Base-by-base conservation (phyloP, 2,113 vertebrate species). In the Lonchura striata region DNA sequence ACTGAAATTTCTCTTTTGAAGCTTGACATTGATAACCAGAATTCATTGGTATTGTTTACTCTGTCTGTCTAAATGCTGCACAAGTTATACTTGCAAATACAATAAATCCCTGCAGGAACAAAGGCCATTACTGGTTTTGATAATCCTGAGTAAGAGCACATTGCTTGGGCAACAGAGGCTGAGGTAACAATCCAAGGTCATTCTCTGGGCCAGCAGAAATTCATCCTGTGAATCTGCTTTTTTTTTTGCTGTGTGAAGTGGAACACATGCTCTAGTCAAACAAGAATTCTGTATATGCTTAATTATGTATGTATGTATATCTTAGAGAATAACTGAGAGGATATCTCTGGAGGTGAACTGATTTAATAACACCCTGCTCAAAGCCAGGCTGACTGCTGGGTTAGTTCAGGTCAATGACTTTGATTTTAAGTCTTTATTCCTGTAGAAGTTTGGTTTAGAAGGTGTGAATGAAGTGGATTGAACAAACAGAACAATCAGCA, bases 31-130 rank as follows among this genome's bases (percentile, higher is more conserved):
- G 96, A 90, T 88, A 83, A 88, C 76, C 76, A 88, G 83, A 59
- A 31, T 68, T 92, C 74, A 63, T 68, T 83, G 90, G 56, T 81
- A 78, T 94, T 88, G 86, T 97, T 94, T 92, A 52, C 35, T 66
- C 50, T 57, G 30, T 59, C 81, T 88, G 0, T 35, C 80, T 90
- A 52, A 39, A 10, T 54, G 30, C 50, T 54, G 71, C 64, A 61
- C 39, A n/a, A 81, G 88, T 93, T 93, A 75, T 11, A 88, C 80
- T 93, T 94, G 91, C 82, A 86, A 90, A 86, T 83, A 30, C 16
- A 63, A 2, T 23, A 66, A 95, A 95, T 83, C 82, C 47, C 31
- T 83, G 76, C 88, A 90, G 88, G 76, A 92, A 46, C 83, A 88
- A 86, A 88, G 82, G 72, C 86, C 56, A 19, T 94, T 74, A 37